These are phyloP conservation scores for Perognathus longimembris DNA, from an alignment of 2,113 vertebrate species.

Conservation along the genomic window DNA sequence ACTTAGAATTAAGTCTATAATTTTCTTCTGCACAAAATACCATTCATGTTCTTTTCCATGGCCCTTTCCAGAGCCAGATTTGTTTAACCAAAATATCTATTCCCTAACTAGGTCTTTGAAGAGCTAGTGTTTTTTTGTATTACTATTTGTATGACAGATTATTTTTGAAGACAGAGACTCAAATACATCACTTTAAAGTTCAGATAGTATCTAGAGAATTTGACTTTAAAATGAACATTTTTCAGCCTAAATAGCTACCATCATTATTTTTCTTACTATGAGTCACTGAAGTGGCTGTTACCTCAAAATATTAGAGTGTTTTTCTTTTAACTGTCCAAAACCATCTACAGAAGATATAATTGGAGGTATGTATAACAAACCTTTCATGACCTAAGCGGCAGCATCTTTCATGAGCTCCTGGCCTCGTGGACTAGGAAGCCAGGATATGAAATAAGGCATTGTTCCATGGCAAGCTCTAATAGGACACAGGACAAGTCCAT, in stretches of 20 bases:
- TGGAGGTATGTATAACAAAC: not conserved
- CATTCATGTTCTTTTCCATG: not conserved
- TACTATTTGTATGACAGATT: not conserved
- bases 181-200: not conserved
- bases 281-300: not conserved
- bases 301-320: not conserved
- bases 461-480: not conserved
- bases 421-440: not conserved
- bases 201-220: not conserved
- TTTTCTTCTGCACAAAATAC: not conserved
- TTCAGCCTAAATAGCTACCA: not conserved
- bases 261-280: constrained; percentile 14
- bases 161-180: constrained; percentile 9
- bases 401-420: not conserved
- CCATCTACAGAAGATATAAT: not conserved
- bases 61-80: not conserved
- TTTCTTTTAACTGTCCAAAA: constrained; percentile 1
- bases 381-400: not conserved
- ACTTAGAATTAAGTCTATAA: constrained; percentile 5
- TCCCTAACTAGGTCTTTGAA: not conserved
- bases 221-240: constrained; percentile 24
- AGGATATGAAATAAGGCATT: accelerated
- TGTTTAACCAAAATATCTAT: constrained; percentile 3
- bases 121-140: not conserved
- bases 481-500: not conserved